Conservation (phyloP, 2,888 invertebrate species). For the Sphinx pinastri region DNA sequence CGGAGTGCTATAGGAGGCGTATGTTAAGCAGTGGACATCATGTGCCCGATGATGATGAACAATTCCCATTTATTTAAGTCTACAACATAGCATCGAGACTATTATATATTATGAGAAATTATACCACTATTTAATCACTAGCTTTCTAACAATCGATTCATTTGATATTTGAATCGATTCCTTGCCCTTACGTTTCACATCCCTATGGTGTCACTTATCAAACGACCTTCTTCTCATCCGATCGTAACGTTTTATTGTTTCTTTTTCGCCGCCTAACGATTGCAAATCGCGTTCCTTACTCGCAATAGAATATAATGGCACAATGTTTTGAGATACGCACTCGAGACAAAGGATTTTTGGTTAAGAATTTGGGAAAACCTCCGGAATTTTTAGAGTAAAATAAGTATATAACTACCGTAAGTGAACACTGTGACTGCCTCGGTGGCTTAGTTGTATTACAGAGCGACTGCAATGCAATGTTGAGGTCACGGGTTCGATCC, state of each 20-base stretch:
- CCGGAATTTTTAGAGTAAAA: neutral
- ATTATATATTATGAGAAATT: too few species aligned
- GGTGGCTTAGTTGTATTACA: too few species aligned
- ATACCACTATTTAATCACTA: too few species aligned
- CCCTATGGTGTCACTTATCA: constrained; percentile 30
- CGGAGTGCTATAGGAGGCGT: too few species aligned
- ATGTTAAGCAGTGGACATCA: too few species aligned
- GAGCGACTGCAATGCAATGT: too few species aligned
- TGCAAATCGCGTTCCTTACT: constrained; percentile 26
- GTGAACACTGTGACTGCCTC: too few species aligned
- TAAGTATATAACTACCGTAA: neutral
- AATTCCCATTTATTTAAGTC: too few species aligned
- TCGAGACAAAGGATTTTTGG: constrained; percentile 22
- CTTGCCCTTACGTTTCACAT: neutral
- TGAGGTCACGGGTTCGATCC: too few species aligned
- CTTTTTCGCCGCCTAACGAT: constrained; percentile 28
- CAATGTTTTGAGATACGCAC: constrained; percentile 24
- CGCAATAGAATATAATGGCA: constrained; percentile 27
- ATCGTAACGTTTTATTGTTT: constrained; percentile 34
- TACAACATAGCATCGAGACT: too few species aligned
- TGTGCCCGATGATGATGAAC: too few species aligned
- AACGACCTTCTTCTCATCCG: constrained; percentile 31
- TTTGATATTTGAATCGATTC: neutral
- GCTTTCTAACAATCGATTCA: neutral
- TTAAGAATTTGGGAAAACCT: neutral